Base-by-base conservation (phyloP, 2,113 vertebrate genomes). In the Arvicanthis niloticus region DNA sequence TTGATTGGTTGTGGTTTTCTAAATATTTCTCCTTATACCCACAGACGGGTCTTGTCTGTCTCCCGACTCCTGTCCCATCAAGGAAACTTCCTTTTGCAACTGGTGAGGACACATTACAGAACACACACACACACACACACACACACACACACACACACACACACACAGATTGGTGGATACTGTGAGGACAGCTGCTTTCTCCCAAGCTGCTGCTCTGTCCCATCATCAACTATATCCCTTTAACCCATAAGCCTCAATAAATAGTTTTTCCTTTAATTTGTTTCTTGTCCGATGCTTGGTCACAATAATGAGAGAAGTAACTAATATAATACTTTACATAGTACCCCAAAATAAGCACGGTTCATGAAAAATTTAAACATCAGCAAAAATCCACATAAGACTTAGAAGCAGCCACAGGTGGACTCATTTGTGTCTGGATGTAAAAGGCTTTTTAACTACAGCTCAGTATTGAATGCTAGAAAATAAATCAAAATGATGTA, bases 391-490 rank as follows among this genome's bases (percentile, higher is more conserved):
- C 9, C 60, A 62, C 45, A 12, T 26, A 78, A 90, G 15, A 53
- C 62, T n/a, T 72, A 60, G 67, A 70, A 85, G 42, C 89, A 96
- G 90, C 62, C 4, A 40, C 19, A 67, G 11, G 11, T 60, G 3
- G 80, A 77, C 73, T 68, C 16, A 26, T 94, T 94, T 94, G 68
- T 60, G n/a, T 26, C 42, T 26, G 45, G 9, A 22, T 81, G 1
- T 45, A 58, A 91, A 76, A 88, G 12, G 19, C 4, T 26, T 67
- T 78, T 67, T 93, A 91, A 34, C 21, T 86, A 8, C 31, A 10
- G 58, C 3, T 93, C 40, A 75, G 70, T 26, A 92, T 68, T 93
- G n/a, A 53, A 81, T 96, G 51, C 16, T 97, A 87, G 21, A 62
- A 75, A 94, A 65, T 17, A 65, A 86, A 84, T 42, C 58, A 40